phyloP scores from a whole-genome alignment of 2,888 invertebrate species.

The Allygus modestus region DNA sequence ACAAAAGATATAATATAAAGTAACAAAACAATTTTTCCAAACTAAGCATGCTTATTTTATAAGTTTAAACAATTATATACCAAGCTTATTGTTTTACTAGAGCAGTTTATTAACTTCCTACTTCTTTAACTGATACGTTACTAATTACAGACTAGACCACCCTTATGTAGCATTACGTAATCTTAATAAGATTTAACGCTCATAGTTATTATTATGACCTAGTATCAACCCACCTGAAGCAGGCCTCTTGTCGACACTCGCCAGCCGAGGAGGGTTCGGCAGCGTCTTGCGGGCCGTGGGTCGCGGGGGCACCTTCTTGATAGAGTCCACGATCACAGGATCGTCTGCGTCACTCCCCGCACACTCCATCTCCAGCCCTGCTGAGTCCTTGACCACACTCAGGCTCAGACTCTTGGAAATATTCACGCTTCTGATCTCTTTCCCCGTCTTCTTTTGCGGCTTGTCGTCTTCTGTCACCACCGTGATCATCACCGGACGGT shows the following conservation, averaged over 20 bases:
- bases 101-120: too few species aligned
- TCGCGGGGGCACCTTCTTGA: slow-evolving; percentile 1
- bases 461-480: slow-evolving; percentile 53
- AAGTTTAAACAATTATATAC: too few species aligned
- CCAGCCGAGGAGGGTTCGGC: slow-evolving; percentile 41
- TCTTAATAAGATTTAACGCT: too few species aligned
- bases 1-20: too few species aligned
- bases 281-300: slow-evolving; percentile 61
- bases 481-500: slow-evolving; percentile 49
- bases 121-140: too few species aligned
- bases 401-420: slow-evolving; percentile 60
- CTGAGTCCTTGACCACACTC: slow-evolving; percentile 53
- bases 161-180: too few species aligned
- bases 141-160: too few species aligned
- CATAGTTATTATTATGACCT: too few species aligned
- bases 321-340: slow-evolving; percentile 6
- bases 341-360: slow-evolving; percentile 60
- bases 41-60: too few species aligned
- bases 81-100: too few species aligned
- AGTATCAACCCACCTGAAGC: slow-evolving; percentile 2
- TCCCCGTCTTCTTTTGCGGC: background rate
- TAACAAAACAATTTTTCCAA: too few species aligned
- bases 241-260: background rate
- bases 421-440: slow-evolving; percentile 58
- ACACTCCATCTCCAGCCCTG: slow-evolving; percentile 56